phyloP scores from a whole-genome alignment of 2,888 invertebrate genomes.

The Andrena hattorfiana region DNA sequence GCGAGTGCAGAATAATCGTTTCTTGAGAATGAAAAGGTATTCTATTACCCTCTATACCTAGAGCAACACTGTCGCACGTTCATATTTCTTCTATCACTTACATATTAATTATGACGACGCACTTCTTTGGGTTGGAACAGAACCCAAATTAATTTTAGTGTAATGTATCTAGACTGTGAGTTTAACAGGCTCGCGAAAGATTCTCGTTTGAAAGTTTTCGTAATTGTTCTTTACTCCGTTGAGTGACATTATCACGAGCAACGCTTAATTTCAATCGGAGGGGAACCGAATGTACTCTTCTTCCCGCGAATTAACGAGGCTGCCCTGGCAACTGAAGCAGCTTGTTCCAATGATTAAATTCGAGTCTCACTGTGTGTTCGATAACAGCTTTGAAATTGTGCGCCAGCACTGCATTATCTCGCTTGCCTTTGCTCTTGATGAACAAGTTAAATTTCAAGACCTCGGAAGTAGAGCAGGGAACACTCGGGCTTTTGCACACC shows the following conservation, averaged over 20 bases:
- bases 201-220: conserved; percentile 52
- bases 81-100: conserved; percentile 74
- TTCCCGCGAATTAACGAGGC: conserved; percentile 8
- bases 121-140: conserved; percentile 66
- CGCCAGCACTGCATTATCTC: conserved; percentile 24
- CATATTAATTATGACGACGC: conserved; percentile 76
- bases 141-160: conserved; percentile 70
- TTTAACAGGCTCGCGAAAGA: conserved; percentile 41
- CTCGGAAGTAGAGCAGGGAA: conserved; percentile 22
- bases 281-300: conserved; percentile 39
- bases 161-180: conserved; percentile 61
- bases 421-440: conserved; percentile 13
- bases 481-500: conserved; percentile 9
- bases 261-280: conserved; percentile 46
- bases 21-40: conserved; percentile 83
- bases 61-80: conserved; percentile 81
- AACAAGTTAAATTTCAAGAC: neutral
- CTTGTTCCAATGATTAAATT: conserved; percentile 45
- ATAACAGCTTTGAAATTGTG: conserved; percentile 23
- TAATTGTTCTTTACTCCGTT: conserved; percentile 52
- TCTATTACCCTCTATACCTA: conserved; percentile 83
- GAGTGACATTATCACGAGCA: conserved; percentile 50
- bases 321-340: conserved; percentile 30
- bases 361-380: conserved; percentile 20
- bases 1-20: conserved; percentile 79